A percentile compares a stretch with the other conserved stretches of the same genome.
These are phyloP conservation scores for Venturia canescens DNA, from an alignment of 1,140 invertebrate species.

Conservation along the genomic window DNA sequence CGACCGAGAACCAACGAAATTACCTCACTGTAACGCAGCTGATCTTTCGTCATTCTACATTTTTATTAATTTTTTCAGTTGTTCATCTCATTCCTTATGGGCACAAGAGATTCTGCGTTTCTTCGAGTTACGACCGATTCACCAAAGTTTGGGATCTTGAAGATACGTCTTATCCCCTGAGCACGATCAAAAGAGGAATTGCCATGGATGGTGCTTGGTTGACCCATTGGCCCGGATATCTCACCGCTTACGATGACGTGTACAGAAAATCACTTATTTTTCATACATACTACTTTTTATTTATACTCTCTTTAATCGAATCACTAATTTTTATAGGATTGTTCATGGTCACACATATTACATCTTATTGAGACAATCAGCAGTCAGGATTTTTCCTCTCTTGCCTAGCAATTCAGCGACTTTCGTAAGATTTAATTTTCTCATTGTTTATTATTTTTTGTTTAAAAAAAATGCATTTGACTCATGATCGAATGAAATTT, in stretches of 20 bases:
- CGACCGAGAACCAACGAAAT: neutral
- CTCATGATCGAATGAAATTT: neutral
- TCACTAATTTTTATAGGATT: conserved; percentile 65
- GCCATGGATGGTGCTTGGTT: conserved; percentile 71
- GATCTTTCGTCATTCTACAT: conserved; percentile 28
- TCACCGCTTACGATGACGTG: conserved; percentile 53
- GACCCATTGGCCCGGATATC: conserved; percentile 71
- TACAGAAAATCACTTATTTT: neutral
- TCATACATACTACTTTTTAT: neutral
- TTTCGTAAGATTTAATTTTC: conserved; percentile 60
- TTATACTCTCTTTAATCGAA: conserved; percentile 26
- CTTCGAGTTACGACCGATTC: conserved; percentile 73
- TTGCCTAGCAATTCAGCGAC: conserved; percentile 70
- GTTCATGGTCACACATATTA: conserved; percentile 69
- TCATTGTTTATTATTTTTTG: neutral
- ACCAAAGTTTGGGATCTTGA: conserved; percentile 77
- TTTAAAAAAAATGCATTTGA: conserved; percentile 9
- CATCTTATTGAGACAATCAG: conserved; percentile 68
- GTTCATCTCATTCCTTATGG: conserved; percentile 70
- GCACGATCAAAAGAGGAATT: conserved; percentile 65
- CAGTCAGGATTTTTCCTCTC: conserved; percentile 68
- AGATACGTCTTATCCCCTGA: conserved; percentile 66
- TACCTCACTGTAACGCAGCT: neutral
- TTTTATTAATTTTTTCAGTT: conserved; percentile 58
- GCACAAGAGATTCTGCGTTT: conserved; percentile 70